These are phyloP conservation scores for Drosophila sordidapex DNA, from an alignment of 2,888 invertebrate species.

Conservation along the genomic window DNA sequence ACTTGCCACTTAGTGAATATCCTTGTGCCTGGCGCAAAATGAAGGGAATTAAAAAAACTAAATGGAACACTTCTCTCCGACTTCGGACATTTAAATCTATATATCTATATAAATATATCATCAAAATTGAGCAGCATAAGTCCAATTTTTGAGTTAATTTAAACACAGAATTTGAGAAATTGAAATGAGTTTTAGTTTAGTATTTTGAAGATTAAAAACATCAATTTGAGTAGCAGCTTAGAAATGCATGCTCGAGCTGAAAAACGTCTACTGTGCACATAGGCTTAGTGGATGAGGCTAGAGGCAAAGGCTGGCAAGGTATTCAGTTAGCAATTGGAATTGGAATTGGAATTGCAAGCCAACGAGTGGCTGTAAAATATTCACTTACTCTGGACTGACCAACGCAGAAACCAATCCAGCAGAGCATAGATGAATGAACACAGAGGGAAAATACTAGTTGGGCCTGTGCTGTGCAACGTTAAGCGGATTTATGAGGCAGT, in stretches of 20 bases:
- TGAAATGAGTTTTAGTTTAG: not conserved
- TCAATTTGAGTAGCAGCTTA: not conserved
- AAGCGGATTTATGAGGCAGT: slow-evolving; percentile 37
- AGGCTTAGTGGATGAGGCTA: slow-evolving; percentile 6
- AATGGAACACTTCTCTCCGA: not conserved
- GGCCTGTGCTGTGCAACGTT: not conserved
- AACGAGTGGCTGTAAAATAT: slow-evolving; percentile 2
- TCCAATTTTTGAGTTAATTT: not conserved
- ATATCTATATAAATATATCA: not conserved
- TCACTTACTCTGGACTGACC: slow-evolving; percentile 24
- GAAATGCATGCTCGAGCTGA: not conserved
- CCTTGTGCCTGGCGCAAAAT: not conserved
- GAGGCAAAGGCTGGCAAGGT: not conserved
- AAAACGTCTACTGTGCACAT: not conserved
- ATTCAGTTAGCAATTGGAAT: not conserved
- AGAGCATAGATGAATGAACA: not conserved
- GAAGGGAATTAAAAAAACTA: not conserved
- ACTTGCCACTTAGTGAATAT: not conserved
- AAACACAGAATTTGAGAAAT: not conserved
- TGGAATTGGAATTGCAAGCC: not conserved
- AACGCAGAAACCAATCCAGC: slow-evolving; percentile 3
- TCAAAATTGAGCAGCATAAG: not conserved
- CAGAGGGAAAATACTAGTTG: too few species aligned
- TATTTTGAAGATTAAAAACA: too few species aligned
- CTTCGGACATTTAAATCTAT: not conserved